Evolutionary conservation across 2,113 vertebrate genomes (phyloP), one percentile per base, ranked within the genome.

Genomic region (Rhinogobius similis): DNA sequence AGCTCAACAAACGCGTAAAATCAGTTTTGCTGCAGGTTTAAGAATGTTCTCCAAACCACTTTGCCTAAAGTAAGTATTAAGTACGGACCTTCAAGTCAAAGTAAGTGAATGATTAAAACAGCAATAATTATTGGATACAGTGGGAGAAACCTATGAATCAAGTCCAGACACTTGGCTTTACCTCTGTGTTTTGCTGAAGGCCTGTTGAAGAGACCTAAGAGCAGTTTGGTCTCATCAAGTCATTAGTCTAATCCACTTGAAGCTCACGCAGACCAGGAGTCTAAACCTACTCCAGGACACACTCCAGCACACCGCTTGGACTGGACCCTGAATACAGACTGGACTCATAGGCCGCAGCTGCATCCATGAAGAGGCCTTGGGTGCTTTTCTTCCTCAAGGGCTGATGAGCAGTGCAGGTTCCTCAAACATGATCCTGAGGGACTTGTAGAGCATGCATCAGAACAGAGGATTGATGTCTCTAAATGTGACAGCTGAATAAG

Each of bases 221-320:
- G 55, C 75, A 43, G 75, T 83, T 76, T 85, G 81, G 85, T 48
- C 79, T 58, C 77, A 88, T 90, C 79, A 90, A 89, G 90, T 87
- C 85, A 90, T 93, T 93, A 93, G 74, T 78, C 69, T 92, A 93
- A 93, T 94, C 92, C 89, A 89, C 85, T 90, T 87, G 68, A 36
- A 78, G 67, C 86, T 76, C 18, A 29, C 82, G 82, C 44, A 63
- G 73, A 84, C 72, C 12, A 41, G 76, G 67, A 67, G 63, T 70
- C 65, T 70, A 79, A 79, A 78, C 46, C 72, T 26, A 3, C 12
- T 26, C 10, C 52, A 26, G 23, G 1, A 24, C 52, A 55, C 23
- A 55, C 50, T 52, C 8, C 7, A 46, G 67, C n/a, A 44, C 62
- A 26, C 1, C 16, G 56, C 61, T 36, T 36, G 10, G 16, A 20